phyloP scores from a whole-genome alignment of 1,140 invertebrate species.

The Pseudomyrmex concolor region DNA sequence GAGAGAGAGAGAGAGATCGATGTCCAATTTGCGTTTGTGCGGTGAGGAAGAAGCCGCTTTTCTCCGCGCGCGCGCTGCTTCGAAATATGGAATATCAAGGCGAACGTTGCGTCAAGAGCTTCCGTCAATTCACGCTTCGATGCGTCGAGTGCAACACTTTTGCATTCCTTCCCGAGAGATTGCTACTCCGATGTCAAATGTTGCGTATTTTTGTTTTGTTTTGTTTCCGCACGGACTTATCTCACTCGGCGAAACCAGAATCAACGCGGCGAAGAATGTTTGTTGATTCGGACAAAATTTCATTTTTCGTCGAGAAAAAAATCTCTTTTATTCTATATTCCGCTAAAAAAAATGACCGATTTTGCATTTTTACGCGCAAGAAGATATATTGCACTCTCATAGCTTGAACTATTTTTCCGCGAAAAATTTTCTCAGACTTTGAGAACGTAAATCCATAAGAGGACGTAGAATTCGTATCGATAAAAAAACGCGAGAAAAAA shows the following conservation, averaged over 20 bases:
- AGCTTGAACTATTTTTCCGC: neutral
- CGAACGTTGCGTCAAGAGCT: conserved; percentile 21
- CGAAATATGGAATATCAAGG: conserved; percentile 19
- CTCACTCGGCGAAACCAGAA: neutral
- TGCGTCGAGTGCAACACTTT: neutral
- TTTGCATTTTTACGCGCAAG: neutral
- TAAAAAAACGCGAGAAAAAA: neutral
- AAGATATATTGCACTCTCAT: neutral
- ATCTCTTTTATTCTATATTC: neutral
- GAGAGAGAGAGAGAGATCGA: conserved; percentile 9
- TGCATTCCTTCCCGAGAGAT: conserved; percentile 28
- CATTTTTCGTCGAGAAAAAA: conserved; percentile 29
- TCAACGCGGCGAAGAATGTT: conserved; percentile 12
- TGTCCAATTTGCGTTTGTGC: conserved; percentile 48
- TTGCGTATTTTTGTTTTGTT: neutral
- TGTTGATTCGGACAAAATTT: conserved; percentile 40
- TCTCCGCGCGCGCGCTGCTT: conserved; percentile 16
- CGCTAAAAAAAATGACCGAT: neutral
- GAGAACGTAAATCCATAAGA: neutral
- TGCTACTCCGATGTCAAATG: conserved; percentile 25
- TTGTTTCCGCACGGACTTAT: neutral
- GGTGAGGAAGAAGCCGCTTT: conserved; percentile 17
- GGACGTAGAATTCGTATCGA: conserved; percentile 8
- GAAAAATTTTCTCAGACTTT: neutral
- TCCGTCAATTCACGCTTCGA: conserved; percentile 34